Evolutionary conservation across 2,888 invertebrate species (phyloP).

Genomic region (Meliscaeva auricollis): DNA sequence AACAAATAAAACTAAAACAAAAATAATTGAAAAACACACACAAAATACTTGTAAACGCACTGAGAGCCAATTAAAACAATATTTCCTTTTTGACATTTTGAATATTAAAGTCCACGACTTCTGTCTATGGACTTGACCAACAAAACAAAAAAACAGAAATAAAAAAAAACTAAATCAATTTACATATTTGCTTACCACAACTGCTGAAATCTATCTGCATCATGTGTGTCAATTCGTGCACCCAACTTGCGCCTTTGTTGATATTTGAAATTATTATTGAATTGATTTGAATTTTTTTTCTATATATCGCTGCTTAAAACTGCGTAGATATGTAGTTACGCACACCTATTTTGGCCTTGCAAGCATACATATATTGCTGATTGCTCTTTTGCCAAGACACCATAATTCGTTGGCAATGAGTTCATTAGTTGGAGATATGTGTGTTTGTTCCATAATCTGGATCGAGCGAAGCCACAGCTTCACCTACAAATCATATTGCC

Average conservation of each 20-base stretch:
- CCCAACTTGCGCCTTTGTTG: conserved; percentile 52
- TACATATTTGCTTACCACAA: conserved; percentile 22
- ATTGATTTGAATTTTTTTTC: conserved; percentile 35
- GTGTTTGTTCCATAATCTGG: conserved; percentile 50
- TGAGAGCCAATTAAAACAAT: conserved; percentile 70
- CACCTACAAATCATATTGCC: conserved; percentile 28
- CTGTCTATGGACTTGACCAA: conserved; percentile 20
- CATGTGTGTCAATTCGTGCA: conserved; percentile 53
- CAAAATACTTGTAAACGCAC: background rate
- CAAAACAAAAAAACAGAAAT: conserved; percentile 12
- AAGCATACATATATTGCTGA: conserved; percentile 16
- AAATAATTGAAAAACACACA: no score
- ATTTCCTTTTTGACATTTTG: conserved; percentile 63
- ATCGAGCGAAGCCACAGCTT: conserved; percentile 77
- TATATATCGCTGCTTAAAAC: conserved; percentile 21
- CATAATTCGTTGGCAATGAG: conserved; percentile 75
- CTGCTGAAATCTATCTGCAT: conserved; percentile 26
- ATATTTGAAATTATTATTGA: conserved; percentile 65
- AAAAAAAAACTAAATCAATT: conserved; percentile 25
- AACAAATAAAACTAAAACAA: conserved; percentile 47
- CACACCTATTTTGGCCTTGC: conserved; percentile 49
- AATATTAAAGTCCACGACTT: conserved; percentile 49
- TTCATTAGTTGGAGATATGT: conserved; percentile 79
- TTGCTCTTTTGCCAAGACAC: conserved; percentile 44
- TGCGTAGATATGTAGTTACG: conserved; percentile 56